Percentiles rank a stretch among this genome's conserved stretches.
Conservation (phyloP, 2,888 invertebrate genomes). For the Branchinecta sandiegonensis region DNA sequence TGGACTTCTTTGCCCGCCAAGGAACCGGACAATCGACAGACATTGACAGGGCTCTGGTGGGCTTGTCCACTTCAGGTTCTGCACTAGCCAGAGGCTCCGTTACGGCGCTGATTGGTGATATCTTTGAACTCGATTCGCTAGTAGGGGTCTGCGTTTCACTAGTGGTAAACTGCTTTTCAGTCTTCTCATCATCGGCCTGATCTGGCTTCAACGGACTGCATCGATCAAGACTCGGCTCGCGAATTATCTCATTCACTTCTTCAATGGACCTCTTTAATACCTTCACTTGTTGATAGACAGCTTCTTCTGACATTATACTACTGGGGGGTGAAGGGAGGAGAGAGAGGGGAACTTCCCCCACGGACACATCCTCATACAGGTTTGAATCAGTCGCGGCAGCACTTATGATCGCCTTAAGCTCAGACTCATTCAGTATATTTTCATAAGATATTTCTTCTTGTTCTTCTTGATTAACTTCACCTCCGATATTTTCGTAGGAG, state of each 20-base stretch:
- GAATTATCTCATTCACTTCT: conserved; percentile 50
- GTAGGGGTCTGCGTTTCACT: not conserved
- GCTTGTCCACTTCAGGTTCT: not conserved
- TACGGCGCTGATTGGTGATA: not conserved
- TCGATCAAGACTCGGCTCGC: not conserved
- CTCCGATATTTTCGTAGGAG: conserved; percentile 21
- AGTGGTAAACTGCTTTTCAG: not conserved
- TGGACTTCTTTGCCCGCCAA: conserved; percentile 11
- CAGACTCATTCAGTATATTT: conserved; percentile 16
- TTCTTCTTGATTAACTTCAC: not conserved
- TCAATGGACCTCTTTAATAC: conserved; percentile 56
- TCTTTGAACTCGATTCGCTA: not conserved
- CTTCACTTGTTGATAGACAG: conserved; percentile 58
- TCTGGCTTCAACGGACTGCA: not conserved
- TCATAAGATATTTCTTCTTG: conserved; percentile 20
- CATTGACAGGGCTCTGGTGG: not conserved
- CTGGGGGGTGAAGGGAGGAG: conserved; percentile 21
- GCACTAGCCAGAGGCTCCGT: not conserved
- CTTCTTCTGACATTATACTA: conserved; percentile 26
- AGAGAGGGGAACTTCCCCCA: conserved; percentile 18
- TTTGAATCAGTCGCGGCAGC: conserved; percentile 22
- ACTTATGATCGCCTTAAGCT: not conserved
- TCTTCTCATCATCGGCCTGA: not conserved
- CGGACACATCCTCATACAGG: conserved; percentile 26
- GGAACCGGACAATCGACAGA: not conserved